Conservation (phyloP, 2,113 vertebrate species). For the Triplophysa siluroides region DNA sequence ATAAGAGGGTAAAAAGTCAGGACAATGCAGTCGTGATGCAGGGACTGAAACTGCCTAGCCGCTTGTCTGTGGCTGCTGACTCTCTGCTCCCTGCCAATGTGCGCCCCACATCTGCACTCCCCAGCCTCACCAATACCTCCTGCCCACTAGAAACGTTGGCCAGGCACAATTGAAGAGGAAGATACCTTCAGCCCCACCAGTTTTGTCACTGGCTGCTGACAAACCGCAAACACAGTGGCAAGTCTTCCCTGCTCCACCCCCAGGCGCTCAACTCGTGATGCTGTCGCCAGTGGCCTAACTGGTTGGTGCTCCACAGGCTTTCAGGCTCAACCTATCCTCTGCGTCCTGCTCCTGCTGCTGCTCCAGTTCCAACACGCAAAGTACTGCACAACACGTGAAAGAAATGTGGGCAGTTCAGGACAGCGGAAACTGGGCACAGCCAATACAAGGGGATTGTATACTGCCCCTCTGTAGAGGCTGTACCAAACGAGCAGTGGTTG, state of each 20-base stretch:
- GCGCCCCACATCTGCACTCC: background rate
- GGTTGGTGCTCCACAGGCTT: background rate
- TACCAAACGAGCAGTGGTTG: constrained; percentile 29
- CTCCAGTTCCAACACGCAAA: no score
- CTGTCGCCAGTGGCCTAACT: background rate
- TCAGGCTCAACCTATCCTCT: background rate
- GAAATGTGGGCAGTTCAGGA: constrained; percentile 36
- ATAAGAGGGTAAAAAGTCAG: background rate
- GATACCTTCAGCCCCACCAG: background rate
- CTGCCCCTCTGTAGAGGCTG: constrained; percentile 29
- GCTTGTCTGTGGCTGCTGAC: constrained; percentile 16
- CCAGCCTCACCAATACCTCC: background rate
- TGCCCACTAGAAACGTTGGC: no score
- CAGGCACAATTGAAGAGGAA: no score
- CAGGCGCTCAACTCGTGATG: background rate
- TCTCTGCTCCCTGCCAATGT: background rate
- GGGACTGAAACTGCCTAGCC: constrained; percentile 12
- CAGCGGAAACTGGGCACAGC: constrained; percentile 31
- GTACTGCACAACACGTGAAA: constrained; percentile 20
- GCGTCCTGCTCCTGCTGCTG: no score
- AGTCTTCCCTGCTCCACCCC: constrained; percentile 1
- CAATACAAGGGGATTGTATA: constrained; percentile 29
- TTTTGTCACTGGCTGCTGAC: background rate
- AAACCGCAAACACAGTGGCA: background rate
- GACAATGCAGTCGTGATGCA: background rate